Percentiles rank a stretch among this genome's conserved stretches.
phyloP scores from a whole-genome alignment of 2,888 invertebrate genomes.

The Falcaria lacertinaria region DNA sequence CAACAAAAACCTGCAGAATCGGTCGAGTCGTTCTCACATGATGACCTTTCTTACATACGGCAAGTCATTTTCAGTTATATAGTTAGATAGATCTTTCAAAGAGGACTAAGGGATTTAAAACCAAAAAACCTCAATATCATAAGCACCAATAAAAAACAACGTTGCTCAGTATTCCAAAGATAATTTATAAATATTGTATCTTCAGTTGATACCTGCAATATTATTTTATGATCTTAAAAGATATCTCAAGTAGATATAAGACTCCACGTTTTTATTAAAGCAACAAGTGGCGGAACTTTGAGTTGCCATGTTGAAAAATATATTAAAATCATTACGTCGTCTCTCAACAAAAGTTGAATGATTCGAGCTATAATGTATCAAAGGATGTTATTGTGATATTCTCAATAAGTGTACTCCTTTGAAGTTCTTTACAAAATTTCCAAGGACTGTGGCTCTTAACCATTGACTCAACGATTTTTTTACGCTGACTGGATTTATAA shows the following conservation, averaged over 20 bases:
- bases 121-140: conserved; percentile 11
- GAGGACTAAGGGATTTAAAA: too few relatives aligned
- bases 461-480: conserved; percentile 29
- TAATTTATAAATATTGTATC: too few relatives aligned
- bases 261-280: not conserved
- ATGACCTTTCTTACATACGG: too few relatives aligned
- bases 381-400: conserved; percentile 28
- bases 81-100: too few relatives aligned
- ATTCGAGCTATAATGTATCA: not conserved
- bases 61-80: too few relatives aligned
- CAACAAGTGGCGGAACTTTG: not conserved
- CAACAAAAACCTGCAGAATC: too few relatives aligned
- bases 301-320: not conserved
- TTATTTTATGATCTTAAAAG: too few relatives aligned
- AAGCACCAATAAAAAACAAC: too few relatives aligned
- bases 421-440: conserved; percentile 27
- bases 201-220: too few relatives aligned
- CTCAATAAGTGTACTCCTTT: conserved; percentile 63
- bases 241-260: not conserved
- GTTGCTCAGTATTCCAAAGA: too few relatives aligned
- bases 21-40: too few relatives aligned
- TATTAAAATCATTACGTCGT: not conserved
- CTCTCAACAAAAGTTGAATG: not conserved
- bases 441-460: conserved; percentile 47
- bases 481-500: not conserved